Conservation (phyloP, 2,113 vertebrate species). For the Apeltes quadracus region DNA sequence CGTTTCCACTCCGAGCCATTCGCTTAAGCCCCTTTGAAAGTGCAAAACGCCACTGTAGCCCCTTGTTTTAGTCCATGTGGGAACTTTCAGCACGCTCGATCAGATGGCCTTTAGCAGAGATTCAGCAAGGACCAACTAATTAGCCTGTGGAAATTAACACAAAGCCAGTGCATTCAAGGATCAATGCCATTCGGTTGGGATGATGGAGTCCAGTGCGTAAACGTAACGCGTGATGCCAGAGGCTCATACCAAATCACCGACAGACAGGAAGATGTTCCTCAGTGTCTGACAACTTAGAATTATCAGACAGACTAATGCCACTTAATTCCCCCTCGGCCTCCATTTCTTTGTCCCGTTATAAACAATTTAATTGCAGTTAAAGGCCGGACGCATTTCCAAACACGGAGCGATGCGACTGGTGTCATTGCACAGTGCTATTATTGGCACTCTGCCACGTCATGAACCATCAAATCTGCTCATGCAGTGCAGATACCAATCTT, state of each 20-base stretch:
- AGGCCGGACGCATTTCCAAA: slow-evolving; percentile 32
- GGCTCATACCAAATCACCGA: slow-evolving; percentile 58
- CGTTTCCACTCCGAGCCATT: slow-evolving; percentile 24
- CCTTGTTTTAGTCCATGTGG: slow-evolving; percentile 11
- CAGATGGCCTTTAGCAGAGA: slow-evolving; percentile 40
- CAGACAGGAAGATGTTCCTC: slow-evolving; percentile 59
- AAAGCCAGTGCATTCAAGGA: slow-evolving; percentile 50
- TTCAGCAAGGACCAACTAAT: slow-evolving; percentile 52
- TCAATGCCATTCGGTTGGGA: slow-evolving; percentile 58
- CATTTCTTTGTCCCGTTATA: slow-evolving; percentile 53
- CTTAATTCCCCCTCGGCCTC: slow-evolving; percentile 66
- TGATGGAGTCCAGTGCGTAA: slow-evolving; percentile 38
- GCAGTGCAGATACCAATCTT: slow-evolving; percentile 12
- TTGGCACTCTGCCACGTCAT: slow-evolving; percentile 33
- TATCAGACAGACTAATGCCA: slow-evolving; percentile 71
- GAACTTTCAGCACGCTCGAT: slow-evolving; percentile 41
- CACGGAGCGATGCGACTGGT: slow-evolving; percentile 45
- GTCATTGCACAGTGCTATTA: slow-evolving; percentile 38
- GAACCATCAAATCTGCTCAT: slow-evolving; percentile 30
- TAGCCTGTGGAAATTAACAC: slow-evolving; percentile 50
- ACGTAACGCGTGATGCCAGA: slow-evolving; percentile 49
- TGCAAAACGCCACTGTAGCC: slow-evolving; percentile 14
- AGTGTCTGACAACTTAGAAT: slow-evolving; percentile 45
- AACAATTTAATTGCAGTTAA: slow-evolving; percentile 48
- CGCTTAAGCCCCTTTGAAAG: slow-evolving; percentile 10